Base-by-base conservation (phyloP, 2,797 vertebrate species). In the Bryconaethiops microstoma region DNA sequence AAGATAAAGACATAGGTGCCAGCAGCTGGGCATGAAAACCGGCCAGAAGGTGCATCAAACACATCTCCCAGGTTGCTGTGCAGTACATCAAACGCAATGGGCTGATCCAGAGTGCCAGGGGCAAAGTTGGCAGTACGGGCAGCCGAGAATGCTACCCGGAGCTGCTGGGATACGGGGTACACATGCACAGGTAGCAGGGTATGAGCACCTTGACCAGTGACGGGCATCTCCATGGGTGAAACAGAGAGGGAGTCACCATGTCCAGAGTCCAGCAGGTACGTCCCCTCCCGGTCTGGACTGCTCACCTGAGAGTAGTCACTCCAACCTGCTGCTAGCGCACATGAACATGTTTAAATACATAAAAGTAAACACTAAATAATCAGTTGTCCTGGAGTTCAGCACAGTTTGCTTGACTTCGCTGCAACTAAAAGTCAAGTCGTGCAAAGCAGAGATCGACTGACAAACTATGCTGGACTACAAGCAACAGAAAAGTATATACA, bases 1-100 rank as follows among this genome's bases (percentile, higher is more conserved):
- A 99, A 99, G 84, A 97, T 95, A 91, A 99, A 99, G 80, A 98
- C 96, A 0, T 99, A 99, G 4, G 96, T 96, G 76, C 98, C 98
- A 0, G 96, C 95, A 68, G 94, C 94, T 0, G 98, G 98, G 85
- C 96, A 98, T 87, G 93, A 96, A 90, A 99, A 99, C 80, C 96
- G 94, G 23, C 98, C 98, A 0, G 96, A 92, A 78, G 95, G 95
- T 59, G 96, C 90, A 89, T 99, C 96, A 60, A 97, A 99, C 76
- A 96, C 96, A 60, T 97, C 96, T 9, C 98, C 97, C 0, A 97
- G 89, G 89, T 99, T 99, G 91, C 95, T 96, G 75, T 98, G 95
- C 77, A 99, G 90, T 79, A 97, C 95, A 86, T 99, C 98, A 40
- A 99, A 99, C 35, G 95, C 95, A 0, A 99, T 97, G 1, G 98